Percentiles rank a stretch among this genome's conserved stretches.
These are phyloP conservation scores for Hippolais icterina DNA, from an alignment of 2,113 vertebrate genomes.

Conservation along the genomic window DNA sequence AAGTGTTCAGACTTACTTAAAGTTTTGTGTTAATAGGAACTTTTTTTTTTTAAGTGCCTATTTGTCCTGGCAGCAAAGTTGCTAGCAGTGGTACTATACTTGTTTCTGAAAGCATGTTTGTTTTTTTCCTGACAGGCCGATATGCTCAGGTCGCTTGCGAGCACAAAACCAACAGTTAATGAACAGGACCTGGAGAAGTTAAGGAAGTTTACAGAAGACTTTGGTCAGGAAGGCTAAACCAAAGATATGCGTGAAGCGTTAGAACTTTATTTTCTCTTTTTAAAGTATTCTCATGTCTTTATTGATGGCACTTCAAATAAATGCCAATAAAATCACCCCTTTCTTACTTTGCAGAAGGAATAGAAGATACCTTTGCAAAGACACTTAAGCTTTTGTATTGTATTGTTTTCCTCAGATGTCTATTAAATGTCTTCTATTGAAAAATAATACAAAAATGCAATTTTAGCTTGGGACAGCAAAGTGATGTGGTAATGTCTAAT, in stretches of 20 bases:
- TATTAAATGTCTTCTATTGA: conserved; percentile 62
- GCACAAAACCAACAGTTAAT: conserved; percentile 95
- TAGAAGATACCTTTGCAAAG: conserved; percentile 39
- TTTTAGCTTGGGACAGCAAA: conserved; percentile 38
- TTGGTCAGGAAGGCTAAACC: conserved; percentile 95
- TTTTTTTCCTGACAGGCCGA: conserved; percentile 75
- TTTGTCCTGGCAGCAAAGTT: neutral
- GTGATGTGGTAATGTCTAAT: conserved; percentile 6
- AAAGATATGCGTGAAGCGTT: neutral
- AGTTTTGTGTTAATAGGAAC: neutral
- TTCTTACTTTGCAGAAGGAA: conserved; percentile 52
- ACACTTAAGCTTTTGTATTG: conserved; percentile 52
- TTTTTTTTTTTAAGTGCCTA: neutral
- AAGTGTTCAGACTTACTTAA: neutral
- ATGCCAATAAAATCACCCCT: conserved; percentile 59
- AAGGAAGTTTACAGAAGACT: conserved; percentile 97
- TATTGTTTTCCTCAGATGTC: conserved; percentile 64
- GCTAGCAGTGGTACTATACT: neutral
- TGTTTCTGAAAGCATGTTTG: neutral
- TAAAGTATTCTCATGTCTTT: conserved; percentile 52
- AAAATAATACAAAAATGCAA: conserved; percentile 40
- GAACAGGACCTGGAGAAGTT: conserved; percentile 93
- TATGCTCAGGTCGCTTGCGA: conserved; percentile 86
- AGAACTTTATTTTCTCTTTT: conserved; percentile 20
- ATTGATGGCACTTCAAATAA: conserved; percentile 55